Base-by-base conservation (phyloP, 2,113 vertebrate species). In the Smithornis capensis region DNA sequence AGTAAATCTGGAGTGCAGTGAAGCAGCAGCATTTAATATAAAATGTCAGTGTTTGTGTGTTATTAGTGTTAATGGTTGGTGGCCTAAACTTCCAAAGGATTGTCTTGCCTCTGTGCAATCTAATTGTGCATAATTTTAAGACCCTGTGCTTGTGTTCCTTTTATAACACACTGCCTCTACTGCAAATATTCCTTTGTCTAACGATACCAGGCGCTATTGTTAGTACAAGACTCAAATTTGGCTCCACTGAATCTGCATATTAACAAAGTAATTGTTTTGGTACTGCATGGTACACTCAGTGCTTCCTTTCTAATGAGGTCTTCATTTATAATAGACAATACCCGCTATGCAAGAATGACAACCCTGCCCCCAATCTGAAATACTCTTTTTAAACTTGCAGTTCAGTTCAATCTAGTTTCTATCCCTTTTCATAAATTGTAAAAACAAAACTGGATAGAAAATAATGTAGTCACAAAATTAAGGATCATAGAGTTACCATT, bases 191-290 rank as follows among this genome's bases (percentile, higher is more conserved):
- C 55, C 37, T 88, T 93, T 95, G 80, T 68, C 47, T 63, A 55
- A 59, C 75, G 68, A 83, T 81, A 86, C 90, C 68, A 96, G 67
- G 85, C 92, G 53, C 84, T 79, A 33, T 89, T 91, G 95, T 95
- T 95, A 78, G 47, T 88, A 37, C 57, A 60, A 63, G 76, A 55
- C 69, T 94, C 59, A 77, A 71, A 87, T 75, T 78, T 89, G 37
- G 40, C 74, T 93, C 50, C 35, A 35, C 50, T 85, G 81, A 55
- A 86, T 93, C n/a, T 86, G 47, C 38, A 40, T 89, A 18, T 87
- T 92, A 81, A 96, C 67, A 11, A 42, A 92, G 63, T 90, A 88
- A 60, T 95, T 95, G 93, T 93, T 93, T 91, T 91, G 64, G 42
- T 85, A 87, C 63, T 83, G 55, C 57, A 44, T 91, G 71, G 87